phyloP scores from a whole-genome alignment of 2,888 invertebrate species.

The Drosophila formosana region DNA sequence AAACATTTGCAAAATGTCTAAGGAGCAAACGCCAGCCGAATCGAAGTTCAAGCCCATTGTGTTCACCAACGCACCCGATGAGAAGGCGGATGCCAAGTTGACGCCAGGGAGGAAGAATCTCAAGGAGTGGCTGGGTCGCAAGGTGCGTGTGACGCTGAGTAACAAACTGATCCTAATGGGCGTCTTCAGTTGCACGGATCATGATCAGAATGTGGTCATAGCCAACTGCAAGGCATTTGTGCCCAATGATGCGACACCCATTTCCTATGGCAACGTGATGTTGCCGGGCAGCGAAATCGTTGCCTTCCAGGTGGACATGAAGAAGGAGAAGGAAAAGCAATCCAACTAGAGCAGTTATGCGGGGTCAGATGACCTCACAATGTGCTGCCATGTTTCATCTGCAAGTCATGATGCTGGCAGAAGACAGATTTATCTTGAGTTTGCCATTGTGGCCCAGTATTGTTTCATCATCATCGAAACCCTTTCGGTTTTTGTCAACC shows the following conservation, averaged over 20 bases:
- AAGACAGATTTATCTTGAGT: slow-evolving; percentile 39
- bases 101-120: slow-evolving; percentile 32
- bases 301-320: slow-evolving; percentile 33
- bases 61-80: slow-evolving; percentile 24
- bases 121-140: slow-evolving; percentile 48
- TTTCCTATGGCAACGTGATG: slow-evolving; percentile 37
- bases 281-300: slow-evolving; percentile 47
- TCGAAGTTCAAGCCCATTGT: slow-evolving; percentile 27
- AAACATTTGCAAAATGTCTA: slow-evolving; percentile 16
- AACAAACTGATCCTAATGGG: slow-evolving; percentile 42
- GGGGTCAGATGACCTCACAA: slow-evolving; percentile 10
- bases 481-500: slow-evolving; percentile 38
- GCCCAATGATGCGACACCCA: slow-evolving; percentile 12
- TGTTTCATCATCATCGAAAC: slow-evolving; percentile 52
- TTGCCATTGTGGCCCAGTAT: slow-evolving; percentile 34
- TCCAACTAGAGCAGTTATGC: not conserved
- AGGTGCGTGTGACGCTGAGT: slow-evolving; percentile 42
- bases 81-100: not conserved
- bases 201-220: slow-evolving; percentile 51
- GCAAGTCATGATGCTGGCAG: slow-evolving; percentile 18
- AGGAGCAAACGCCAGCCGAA: not conserved
- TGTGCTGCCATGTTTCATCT: slow-evolving; percentile 21
- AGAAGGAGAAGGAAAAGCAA: not conserved
- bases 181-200: slow-evolving; percentile 62
- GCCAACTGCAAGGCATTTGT: slow-evolving; percentile 36